Conservation (phyloP, 2,888 invertebrate species). For the Leucoma salicis region DNA sequence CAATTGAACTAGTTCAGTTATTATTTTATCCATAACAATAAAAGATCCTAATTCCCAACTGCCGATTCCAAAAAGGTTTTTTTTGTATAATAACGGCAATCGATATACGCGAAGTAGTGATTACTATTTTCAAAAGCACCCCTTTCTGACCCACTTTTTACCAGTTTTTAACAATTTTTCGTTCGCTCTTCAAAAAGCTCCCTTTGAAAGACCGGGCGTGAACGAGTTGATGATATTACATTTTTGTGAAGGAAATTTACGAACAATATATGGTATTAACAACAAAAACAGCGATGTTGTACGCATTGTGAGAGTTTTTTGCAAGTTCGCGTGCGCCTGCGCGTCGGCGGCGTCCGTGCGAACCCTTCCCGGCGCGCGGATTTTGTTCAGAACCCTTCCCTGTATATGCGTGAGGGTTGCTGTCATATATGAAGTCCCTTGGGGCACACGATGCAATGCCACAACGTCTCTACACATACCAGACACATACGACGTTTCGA, state of each 20-base stretch:
- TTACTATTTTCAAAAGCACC: conserved; percentile 80
- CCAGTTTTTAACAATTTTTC: conserved; percentile 76
- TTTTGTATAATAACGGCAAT: conserved; percentile 79
- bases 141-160: conserved; percentile 82
- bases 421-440: conserved; percentile 40
- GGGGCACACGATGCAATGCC: conserved; percentile 40
- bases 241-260: conserved; percentile 76
- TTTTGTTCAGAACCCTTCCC: conserved; percentile 75
- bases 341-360: conserved; percentile 78
- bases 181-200: conserved; percentile 74
- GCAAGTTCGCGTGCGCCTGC: conserved; percentile 79
- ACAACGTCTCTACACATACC: conserved; percentile 28
- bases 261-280: conserved; percentile 80
- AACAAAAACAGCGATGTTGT: conserved; percentile 78
- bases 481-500: conserved; percentile 52
- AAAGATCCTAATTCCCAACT: conserved; percentile 66
- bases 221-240: conserved; percentile 83
- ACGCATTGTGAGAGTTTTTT: conserved; percentile 76
- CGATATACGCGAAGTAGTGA: conserved; percentile 77
- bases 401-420: conserved; percentile 60
- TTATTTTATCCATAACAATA: conserved; percentile 58
- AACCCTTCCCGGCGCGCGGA: conserved; percentile 71
- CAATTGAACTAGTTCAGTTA: conserved; percentile 46
- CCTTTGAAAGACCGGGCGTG: conserved; percentile 80
- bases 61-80: conserved; percentile 57